phyloP scores from a whole-genome alignment of 1,140 invertebrate genomes.

The Pseudomyrmex gracilis region DNA sequence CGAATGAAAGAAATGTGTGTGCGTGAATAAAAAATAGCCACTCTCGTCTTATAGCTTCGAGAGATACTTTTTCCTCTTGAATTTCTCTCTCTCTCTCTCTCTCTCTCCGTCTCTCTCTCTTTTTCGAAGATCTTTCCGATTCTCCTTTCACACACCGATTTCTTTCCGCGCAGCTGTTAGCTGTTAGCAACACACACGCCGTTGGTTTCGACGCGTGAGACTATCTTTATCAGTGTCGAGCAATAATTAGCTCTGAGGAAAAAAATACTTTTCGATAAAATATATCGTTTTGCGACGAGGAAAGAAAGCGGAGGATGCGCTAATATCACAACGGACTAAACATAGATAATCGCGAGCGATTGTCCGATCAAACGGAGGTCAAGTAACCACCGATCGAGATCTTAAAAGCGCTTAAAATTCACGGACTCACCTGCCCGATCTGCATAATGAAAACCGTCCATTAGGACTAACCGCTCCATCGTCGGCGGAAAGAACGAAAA shows the following conservation, averaged over 20 bases:
- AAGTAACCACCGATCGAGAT: conserved; percentile 62
- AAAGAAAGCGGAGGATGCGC: neutral
- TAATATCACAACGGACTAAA: conserved; percentile 45
- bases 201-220: neutral
- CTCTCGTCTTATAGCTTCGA: conserved; percentile 54
- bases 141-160: neutral
- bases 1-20: conserved; percentile 29
- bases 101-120: neutral
- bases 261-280: conserved; percentile 11
- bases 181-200: conserved; percentile 13
- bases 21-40: conserved; percentile 56
- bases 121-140: too few species aligned
- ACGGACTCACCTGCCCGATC: conserved; percentile 69
- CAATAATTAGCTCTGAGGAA: neutral
- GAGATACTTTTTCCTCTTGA: conserved; percentile 6
- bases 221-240: neutral
- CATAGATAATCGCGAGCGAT: conserved; percentile 57
- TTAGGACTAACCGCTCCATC: conserved; percentile 54
- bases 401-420: conserved; percentile 72
- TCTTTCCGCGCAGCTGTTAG: conserved; percentile 18
- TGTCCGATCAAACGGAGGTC: conserved; percentile 62
- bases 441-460: conserved; percentile 74
- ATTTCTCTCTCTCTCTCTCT: neutral
- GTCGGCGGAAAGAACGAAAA: conserved; percentile 27
- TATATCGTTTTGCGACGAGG: neutral